Evolutionary conservation across 2,113 vertebrate genomes (phyloP).

Genomic region (Pipra filicauda): DNA sequence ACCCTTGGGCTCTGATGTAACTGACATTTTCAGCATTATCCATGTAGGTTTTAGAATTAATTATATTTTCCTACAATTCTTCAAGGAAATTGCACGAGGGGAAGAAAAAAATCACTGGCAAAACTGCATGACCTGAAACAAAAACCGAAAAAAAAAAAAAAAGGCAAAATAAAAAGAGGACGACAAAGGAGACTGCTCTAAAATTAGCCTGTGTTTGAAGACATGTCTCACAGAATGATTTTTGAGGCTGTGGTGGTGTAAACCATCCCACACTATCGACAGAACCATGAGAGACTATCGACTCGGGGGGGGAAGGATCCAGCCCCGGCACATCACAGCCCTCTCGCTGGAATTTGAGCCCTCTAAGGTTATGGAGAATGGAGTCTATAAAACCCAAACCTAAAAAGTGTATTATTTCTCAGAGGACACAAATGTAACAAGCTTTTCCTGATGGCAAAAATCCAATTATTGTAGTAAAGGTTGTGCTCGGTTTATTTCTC

Average conservation of each 20-base stretch:
- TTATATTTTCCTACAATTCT: background rate
- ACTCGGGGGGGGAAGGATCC: background rate
- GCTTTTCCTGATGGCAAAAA: slow-evolving; percentile 66
- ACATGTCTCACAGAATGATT: background rate
- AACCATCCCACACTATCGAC: background rate
- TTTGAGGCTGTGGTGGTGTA: background rate
- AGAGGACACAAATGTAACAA: slow-evolving; percentile 57
- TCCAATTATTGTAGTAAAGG: slow-evolving; percentile 66
- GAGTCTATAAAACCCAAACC: slow-evolving; percentile 59
- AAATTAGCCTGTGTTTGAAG: slow-evolving; percentile 15
- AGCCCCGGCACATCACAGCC: background rate
- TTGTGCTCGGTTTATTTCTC: slow-evolving; percentile 57
- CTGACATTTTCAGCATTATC: background rate
- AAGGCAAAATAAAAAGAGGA: background rate
- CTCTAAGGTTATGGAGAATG: slow-evolving; percentile 53
- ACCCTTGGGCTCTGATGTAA: background rate
- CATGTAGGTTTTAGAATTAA: background rate
- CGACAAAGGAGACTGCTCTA: background rate
- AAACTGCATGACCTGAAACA: background rate
- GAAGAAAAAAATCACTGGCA: background rate
- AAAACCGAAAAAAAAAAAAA: background rate
- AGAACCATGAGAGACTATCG: background rate
- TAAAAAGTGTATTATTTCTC: slow-evolving; percentile 67
- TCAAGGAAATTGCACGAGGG: background rate
- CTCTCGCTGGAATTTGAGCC: slow-evolving; percentile 5